Percentiles rank a stretch among this genome's conserved stretches.
These are phyloP conservation scores for Acanthochromis polyacanthus DNA, from an alignment of 2,113 vertebrate species.

Conservation along the genomic window DNA sequence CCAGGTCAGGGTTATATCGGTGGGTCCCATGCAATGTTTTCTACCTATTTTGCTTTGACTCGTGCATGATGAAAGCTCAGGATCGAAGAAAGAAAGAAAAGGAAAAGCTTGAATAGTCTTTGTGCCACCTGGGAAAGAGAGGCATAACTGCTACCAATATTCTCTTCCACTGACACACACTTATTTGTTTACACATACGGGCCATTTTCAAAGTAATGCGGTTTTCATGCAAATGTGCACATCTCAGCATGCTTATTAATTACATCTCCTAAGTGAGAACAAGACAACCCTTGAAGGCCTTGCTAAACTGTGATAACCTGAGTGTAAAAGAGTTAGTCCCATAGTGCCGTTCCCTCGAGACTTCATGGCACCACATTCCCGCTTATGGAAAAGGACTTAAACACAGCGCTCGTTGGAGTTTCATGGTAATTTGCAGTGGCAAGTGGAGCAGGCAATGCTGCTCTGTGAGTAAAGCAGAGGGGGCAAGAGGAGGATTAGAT, in stretches of 20 bases:
- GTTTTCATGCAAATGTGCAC: slow-evolving; percentile 20
- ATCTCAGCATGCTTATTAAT: slow-evolving; percentile 26
- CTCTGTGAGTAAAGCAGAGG: slow-evolving; percentile 81
- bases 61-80: slow-evolving; percentile 22
- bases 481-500: slow-evolving; percentile 83
- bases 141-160: not conserved
- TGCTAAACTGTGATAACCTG: slow-evolving; percentile 48
- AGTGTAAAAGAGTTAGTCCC: slow-evolving; percentile 55
- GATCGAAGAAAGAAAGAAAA: not conserved
- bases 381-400: slow-evolving; percentile 65
- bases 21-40: slow-evolving; percentile 6
- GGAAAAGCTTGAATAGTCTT: slow-evolving; percentile 11
- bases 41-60: slow-evolving; percentile 26
- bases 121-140: slow-evolving; percentile 23
- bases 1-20: slow-evolving; percentile 19
- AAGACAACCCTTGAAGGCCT: slow-evolving; percentile 21
- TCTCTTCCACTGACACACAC: not conserved
- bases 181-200: not conserved
- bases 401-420: slow-evolving; percentile 75
- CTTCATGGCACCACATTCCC: slow-evolving; percentile 41
- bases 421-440: slow-evolving; percentile 81
- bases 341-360: slow-evolving; percentile 55
- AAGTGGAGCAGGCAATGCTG: slow-evolving; percentile 76
- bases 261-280: slow-evolving; percentile 38
- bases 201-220: slow-evolving; percentile 10